Evolutionary conservation across 2,888 invertebrate genomes (phyloP), one percentile per base, ranked within the genome.

Genomic region (Drosophila borealis): DNA sequence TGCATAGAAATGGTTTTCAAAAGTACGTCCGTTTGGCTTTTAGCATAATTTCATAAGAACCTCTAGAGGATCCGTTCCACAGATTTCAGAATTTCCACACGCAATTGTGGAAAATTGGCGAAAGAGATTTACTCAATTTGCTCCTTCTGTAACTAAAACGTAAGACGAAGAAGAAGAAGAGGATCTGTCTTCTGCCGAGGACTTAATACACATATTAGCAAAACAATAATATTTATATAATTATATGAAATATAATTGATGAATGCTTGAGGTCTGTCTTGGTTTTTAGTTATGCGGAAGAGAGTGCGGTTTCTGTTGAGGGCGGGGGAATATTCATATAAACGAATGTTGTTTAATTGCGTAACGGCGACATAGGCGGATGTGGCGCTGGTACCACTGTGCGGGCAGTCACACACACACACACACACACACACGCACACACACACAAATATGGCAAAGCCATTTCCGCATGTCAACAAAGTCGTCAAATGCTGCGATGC

Each of bases 381-480:
- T 76, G 65, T 63, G 37, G 42, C 46, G 39, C 36, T 44, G 34
- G 36, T 56, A 41, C 42, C 19, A 56, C 45, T 45, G 55, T 25
- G 53, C 53, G 29, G 53, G 41, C 53, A 53, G 39, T 19, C 29
- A 29, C 44, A 53, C 41, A 41, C 53, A 53, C 53, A 13, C 21
- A 29, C 39, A 44, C 53, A 44, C 74, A 73, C 25, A 53, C 41
- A 39, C 51, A 39, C 51, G 21, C 19, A 34, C 42, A 41, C 53
- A 42, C 74, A 73, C 25, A 6, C 29, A 69, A 53, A 78, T 78
- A 76, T 74, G 70, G 76, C 57, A 62, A 57, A 51, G 36, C 56
- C 73, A 69, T 77, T 78, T 76, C 76, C 76, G 76, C 74, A 61
- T 78, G 62, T 78, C 74, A 70, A 61, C 70, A 39, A 34, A 51